Percentiles rank a stretch among this genome's conserved stretches.
phyloP scores from a whole-genome alignment of 64 coral and sea anemone genomes.

The Montipora sp. region DNA sequence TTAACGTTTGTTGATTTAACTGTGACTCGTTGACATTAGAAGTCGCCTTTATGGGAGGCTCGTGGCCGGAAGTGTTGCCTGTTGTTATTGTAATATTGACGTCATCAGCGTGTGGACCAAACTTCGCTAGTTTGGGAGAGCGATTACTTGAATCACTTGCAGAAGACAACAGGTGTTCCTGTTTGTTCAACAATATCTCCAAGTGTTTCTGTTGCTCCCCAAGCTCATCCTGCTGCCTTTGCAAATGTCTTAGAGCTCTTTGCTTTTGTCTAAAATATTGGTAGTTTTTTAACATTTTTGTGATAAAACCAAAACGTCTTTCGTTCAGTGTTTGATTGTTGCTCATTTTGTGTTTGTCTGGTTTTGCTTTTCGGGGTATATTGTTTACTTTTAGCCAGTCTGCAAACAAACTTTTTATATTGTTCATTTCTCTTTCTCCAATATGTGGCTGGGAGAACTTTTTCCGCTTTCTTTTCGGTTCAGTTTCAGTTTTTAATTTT shows the following conservation, averaged over 20 bases:
- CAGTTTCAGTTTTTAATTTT: not conserved
- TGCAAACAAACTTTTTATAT: slow-evolving; percentile 34
- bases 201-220: slow-evolving; percentile 39
- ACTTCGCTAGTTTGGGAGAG: not conserved
- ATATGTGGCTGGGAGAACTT: slow-evolving; percentile 12
- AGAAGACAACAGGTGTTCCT: not conserved
- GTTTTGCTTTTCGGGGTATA: not conserved
- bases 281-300: slow-evolving; percentile 66
- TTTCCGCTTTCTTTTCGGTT: not conserved
- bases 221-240: slow-evolving; percentile 23
- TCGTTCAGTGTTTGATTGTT: not conserved
- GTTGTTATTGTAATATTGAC: slow-evolving; percentile 35
- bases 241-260: slow-evolving; percentile 6
- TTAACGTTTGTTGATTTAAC: not conserved
- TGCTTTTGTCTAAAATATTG: slow-evolving; percentile 56
- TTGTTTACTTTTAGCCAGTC: slow-evolving; percentile 40
- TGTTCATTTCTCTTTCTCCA: slow-evolving; percentile 9
- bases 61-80: slow-evolving; percentile 1
- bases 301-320: slow-evolving; percentile 22
- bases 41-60: not conserved
- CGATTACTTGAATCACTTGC: not conserved
- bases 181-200: slow-evolving; percentile 25
- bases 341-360: not conserved
- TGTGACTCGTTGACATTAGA: not conserved
- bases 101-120: not conserved